Conservation (phyloP, 2,797 vertebrate genomes). For the Margarornis squamiger region DNA sequence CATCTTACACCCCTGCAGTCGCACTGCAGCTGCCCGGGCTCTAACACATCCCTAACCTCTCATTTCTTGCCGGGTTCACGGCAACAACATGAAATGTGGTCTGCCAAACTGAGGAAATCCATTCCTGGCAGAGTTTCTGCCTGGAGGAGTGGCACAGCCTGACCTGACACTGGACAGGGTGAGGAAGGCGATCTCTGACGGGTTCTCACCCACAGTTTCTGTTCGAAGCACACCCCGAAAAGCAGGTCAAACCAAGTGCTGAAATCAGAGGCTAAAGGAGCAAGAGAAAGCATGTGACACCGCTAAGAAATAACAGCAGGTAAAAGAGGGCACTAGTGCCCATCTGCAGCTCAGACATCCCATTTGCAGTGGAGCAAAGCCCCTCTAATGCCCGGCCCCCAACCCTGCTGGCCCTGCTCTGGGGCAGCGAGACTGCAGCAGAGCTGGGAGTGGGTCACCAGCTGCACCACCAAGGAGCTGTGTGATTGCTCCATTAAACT, state of each 20-base stretch:
- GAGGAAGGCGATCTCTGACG: background rate
- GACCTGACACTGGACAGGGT: background rate
- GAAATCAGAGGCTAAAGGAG: background rate
- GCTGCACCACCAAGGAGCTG: constrained; percentile 27
- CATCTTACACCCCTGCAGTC: background rate
- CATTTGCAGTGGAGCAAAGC: background rate
- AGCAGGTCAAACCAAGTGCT: background rate
- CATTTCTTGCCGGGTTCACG: background rate
- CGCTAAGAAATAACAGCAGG: background rate
- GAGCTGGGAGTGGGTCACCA: background rate
- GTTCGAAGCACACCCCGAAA: background rate
- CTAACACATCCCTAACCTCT: background rate
- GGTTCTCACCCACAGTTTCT: background rate
- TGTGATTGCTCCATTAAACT: constrained; percentile 67
- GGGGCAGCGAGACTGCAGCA: accelerated
- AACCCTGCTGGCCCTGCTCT: background rate
- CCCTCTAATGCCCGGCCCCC: accelerated
- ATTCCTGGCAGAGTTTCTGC: background rate
- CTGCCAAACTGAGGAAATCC: background rate
- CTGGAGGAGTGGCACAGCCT: background rate
- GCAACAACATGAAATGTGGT: background rate
- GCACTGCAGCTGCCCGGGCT: background rate
- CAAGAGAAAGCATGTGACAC: background rate
- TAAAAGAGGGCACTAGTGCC: background rate
- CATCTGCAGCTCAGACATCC: background rate